A percentile compares a stretch with the other conserved stretches of the same genome.
Evolutionary conservation across 2,113 vertebrate genomes (phyloP).

Genomic region (Anoplopoma fimbria): DNA sequence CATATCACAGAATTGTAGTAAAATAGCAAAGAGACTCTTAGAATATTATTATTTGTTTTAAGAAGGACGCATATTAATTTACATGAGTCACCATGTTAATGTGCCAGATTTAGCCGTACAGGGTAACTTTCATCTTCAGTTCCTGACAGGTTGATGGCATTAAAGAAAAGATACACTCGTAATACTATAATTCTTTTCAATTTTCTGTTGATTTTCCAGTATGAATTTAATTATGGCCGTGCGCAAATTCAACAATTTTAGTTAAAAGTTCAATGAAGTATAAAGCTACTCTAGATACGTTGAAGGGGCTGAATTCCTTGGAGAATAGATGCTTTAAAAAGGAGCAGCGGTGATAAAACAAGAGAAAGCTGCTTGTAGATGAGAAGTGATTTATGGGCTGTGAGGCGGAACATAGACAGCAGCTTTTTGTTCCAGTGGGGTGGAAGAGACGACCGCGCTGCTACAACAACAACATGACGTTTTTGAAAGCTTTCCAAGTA

Average conservation of each 20-base stretch:
- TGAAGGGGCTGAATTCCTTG: constrained; percentile 34
- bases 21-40: background rate
- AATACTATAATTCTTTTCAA: background rate
- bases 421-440: constrained; percentile 66
- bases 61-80: background rate
- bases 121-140: background rate
- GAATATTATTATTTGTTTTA: background rate
- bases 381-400: constrained; percentile 53
- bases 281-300: background rate
- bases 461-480: constrained; percentile 65
- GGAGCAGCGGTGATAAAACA: constrained; percentile 44
- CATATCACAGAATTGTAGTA: background rate
- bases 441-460: constrained; percentile 50
- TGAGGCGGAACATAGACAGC: constrained; percentile 62
- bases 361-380: constrained; percentile 53
- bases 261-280: background rate
- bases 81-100: no score
- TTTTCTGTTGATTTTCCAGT: background rate
- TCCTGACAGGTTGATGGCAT: background rate
- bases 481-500: constrained; percentile 60
- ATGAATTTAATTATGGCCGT: background rate
- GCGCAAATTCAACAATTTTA: background rate
- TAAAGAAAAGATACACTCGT: background rate
- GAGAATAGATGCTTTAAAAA: constrained; percentile 41
- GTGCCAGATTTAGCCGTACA: background rate